These are phyloP conservation scores for Dicrurus megarhynchus DNA, from an alignment of 2,113 vertebrate species.

Conservation along the genomic window DNA sequence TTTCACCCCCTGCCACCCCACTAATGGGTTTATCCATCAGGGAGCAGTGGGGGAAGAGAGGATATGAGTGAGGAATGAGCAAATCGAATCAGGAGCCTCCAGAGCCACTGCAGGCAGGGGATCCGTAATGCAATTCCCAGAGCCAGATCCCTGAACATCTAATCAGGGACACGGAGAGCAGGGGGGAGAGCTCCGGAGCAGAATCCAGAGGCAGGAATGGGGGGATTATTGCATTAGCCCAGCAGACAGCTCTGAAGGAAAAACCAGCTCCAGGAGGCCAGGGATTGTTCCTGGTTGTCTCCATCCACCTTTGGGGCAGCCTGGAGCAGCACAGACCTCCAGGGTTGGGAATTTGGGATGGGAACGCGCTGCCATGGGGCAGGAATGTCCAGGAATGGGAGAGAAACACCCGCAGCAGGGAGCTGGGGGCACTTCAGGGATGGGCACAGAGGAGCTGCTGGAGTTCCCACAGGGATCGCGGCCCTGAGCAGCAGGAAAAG, in stretches of 20 bases:
- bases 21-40: neutral
- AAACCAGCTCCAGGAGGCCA: neutral
- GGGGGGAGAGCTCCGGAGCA: neutral
- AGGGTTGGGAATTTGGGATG: too few relatives aligned
- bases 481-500: neutral
- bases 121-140: constrained; percentile 42
- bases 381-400: neutral
- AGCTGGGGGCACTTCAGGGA: neutral
- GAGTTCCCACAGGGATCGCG: rapidly evolving
- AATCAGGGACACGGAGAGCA: neutral
- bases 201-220: neutral
- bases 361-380: rapidly evolving
- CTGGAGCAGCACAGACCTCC: neutral
- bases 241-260: neutral
- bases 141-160: constrained; percentile 25
- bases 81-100: constrained; percentile 51
- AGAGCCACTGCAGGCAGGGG: neutral
- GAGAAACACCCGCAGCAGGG: neutral
- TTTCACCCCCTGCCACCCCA: neutral
- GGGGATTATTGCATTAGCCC: constrained; percentile 16
- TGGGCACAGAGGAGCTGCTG: neutral
- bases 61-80: constrained; percentile 16
- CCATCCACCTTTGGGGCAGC: neutral
- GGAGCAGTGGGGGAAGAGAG: neutral
- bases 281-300: neutral